Evolutionary conservation across 2,113 vertebrate species (phyloP).

Genomic region (Nothoprocta perdicaria): DNA sequence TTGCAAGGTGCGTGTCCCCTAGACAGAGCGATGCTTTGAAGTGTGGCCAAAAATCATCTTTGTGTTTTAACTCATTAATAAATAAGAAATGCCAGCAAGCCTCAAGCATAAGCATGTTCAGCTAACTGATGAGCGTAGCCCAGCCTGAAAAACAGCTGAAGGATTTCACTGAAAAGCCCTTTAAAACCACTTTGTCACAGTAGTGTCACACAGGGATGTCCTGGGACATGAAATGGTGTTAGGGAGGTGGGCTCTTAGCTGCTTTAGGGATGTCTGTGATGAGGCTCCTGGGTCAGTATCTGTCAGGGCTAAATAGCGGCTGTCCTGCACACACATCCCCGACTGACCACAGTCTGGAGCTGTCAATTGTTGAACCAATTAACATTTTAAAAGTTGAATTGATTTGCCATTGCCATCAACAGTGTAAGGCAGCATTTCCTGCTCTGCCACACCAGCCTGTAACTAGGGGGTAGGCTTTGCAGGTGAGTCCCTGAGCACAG

Average conservation of each 20-base stretch:
- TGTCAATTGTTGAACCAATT: not conserved
- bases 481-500: fast-evolving
- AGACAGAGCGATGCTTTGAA: not conserved
- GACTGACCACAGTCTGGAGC: not conserved
- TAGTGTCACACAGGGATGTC: not conserved
- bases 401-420: not conserved
- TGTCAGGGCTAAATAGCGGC: not conserved
- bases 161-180: not conserved
- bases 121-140: not conserved
- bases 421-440: not conserved
- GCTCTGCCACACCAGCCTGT: not conserved
- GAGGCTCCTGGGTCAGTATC: not conserved
- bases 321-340: not conserved
- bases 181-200: slow-evolving; percentile 36
- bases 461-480: fast-evolving
- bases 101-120: fast-evolving
- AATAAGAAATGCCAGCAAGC: not conserved
- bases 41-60: not conserved
- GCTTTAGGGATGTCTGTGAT: not conserved
- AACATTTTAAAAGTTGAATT: not conserved
- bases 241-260: not conserved
- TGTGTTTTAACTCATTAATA: not conserved
- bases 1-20: not conserved
- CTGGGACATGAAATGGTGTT: not conserved
- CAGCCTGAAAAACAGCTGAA: not conserved